Conservation (phyloP, 2,888 invertebrate species). For the Chironomus tentans region DNA sequence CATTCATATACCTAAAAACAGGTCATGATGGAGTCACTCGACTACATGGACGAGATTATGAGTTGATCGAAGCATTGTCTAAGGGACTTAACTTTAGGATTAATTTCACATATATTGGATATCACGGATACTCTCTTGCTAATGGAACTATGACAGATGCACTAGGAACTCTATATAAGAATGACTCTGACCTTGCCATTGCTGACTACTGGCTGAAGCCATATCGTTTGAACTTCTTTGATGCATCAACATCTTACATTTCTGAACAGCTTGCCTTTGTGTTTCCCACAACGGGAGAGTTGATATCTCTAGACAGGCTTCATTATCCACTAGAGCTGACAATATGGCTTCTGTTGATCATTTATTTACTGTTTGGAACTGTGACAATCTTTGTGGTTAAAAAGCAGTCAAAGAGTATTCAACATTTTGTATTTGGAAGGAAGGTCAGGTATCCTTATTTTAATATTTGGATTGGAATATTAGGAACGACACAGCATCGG, state of each 20-base stretch:
- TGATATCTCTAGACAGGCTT: neutral
- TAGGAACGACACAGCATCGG: neutral
- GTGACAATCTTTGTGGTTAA: neutral
- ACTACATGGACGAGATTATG: neutral
- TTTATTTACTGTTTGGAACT: slow-evolving; percentile 1
- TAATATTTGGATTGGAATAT: neutral
- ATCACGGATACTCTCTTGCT: neutral
- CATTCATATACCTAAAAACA: neutral
- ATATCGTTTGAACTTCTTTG: neutral
- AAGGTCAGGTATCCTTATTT: neutral
- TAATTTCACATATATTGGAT: neutral
- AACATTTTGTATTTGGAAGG: neutral
- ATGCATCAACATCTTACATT: neutral
- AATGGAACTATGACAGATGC: neutral
- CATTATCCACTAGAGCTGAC: neutral
- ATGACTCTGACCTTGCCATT: neutral
- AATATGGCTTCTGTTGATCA: neutral
- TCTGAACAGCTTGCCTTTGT: neutral
- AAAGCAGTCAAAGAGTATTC: neutral
- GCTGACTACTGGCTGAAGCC: neutral
- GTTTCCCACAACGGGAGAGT: neutral
- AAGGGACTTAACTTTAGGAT: neutral
- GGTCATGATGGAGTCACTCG: neutral
- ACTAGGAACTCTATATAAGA: neutral
- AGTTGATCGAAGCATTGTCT: neutral